A percentile compares a stretch with the other conserved stretches of the same genome.
Conservation (phyloP, 2,888 invertebrate species). For the Acleris emargana region DNA sequence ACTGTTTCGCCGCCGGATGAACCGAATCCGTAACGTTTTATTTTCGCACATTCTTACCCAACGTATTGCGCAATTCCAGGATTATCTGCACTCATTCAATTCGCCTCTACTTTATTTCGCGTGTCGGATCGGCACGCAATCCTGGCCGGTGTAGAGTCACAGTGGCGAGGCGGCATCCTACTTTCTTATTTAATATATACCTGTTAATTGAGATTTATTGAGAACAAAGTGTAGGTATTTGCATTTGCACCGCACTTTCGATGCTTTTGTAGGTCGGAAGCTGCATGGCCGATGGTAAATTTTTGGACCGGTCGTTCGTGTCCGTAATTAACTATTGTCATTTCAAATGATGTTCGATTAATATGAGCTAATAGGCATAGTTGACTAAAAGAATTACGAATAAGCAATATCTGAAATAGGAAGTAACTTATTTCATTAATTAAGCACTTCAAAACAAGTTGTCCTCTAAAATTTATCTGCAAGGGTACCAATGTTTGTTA, state of each 20-base stretch:
- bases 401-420: too few relatives aligned
- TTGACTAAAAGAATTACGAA: too few relatives aligned
- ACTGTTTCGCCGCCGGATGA: conserved; percentile 64
- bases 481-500: conserved; percentile 18
- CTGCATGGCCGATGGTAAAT: conserved; percentile 22
- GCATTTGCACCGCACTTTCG: conserved; percentile 34
- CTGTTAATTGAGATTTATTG: conserved; percentile 36
- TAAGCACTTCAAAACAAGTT: neutral
- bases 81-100: conserved; percentile 73
- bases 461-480: conserved; percentile 19
- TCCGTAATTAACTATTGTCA: too few relatives aligned
- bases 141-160: neutral
- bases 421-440: too few relatives aligned
- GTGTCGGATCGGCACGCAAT: neutral
- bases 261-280: conserved; percentile 20
- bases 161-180: conserved; percentile 52
- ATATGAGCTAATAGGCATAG: too few relatives aligned
- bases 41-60: conserved; percentile 73
- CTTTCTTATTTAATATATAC: conserved; percentile 56
- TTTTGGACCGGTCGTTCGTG: neutral
- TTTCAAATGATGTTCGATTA: too few relatives aligned
- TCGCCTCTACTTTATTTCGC: conserved; percentile 9
- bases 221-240: conserved; percentile 34
- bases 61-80: conserved; percentile 74
- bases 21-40: conserved; percentile 61